phyloP scores from a whole-genome alignment of 2,888 invertebrate genomes.

The Argynnis bischoffii region DNA sequence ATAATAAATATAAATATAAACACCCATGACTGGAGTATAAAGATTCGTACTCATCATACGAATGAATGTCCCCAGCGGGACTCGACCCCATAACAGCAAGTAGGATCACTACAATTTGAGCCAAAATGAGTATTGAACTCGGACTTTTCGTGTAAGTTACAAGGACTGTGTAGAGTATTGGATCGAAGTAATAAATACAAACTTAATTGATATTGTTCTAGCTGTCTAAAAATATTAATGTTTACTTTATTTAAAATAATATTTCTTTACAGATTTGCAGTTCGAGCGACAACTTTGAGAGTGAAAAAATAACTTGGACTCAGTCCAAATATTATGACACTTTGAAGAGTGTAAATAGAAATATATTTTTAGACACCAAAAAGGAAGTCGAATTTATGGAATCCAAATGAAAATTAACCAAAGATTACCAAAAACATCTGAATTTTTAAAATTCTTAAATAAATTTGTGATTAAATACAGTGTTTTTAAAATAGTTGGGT shows the following conservation, averaged over 20 bases:
- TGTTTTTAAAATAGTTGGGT: not conserved
- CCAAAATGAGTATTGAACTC: too few species aligned
- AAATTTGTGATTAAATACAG: too few species aligned
- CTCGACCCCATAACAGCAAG: too few species aligned
- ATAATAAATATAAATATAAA: too few species aligned
- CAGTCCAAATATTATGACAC: conserved; percentile 54
- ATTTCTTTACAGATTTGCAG: conserved; percentile 60
- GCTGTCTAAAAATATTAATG: conserved; percentile 41
- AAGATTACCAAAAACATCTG: too few species aligned
- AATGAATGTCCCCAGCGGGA: too few species aligned
- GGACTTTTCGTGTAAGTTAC: too few species aligned
- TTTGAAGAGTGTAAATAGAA: conserved; percentile 48
- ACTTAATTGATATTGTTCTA: conserved; percentile 34
- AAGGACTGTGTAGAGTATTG: too few species aligned
- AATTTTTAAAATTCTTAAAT: too few species aligned
- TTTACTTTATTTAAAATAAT: conserved; percentile 54
- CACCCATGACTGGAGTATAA: too few species aligned
- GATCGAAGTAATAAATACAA: conserved; percentile 6
- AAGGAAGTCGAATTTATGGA: conserved; percentile 30
- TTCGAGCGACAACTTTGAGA: conserved; percentile 46
- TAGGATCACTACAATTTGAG: too few species aligned
- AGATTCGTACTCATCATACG: too few species aligned
- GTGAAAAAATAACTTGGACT: conserved; percentile 54
- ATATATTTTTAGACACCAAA: conserved; percentile 43
- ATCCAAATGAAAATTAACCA: not conserved